Evolutionary conservation across 2,888 invertebrate species (phyloP), one percentile per base, ranked within the genome.

Genomic region (Herminia tarsipennalis): DNA sequence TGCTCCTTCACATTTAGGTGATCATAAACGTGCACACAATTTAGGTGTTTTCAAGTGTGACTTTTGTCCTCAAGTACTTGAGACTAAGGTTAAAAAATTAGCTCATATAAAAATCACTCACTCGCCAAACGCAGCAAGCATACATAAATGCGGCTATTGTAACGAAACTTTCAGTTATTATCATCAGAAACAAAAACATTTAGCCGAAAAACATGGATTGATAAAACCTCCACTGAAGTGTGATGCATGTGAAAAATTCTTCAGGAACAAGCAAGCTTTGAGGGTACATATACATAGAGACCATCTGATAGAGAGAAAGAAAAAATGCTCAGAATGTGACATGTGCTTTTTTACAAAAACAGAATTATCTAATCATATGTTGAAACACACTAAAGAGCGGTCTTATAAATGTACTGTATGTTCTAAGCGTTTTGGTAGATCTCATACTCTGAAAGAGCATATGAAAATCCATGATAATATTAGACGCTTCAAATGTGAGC

Each of bases 361-460:
- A 0, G 10, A 12, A 18, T 5, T 38, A 5, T 17, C 9, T 2
- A 6, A 5, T 1, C 42, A 48, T 13, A 74, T 71, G 73, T 53
- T 76, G 6, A 81, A 73, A 24, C 87, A 88, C 49, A 75, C 73
- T 0, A 79, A 16, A 30, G 28, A 24, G 10, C 21, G 17, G 8
- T 2, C 76, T 2, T 86, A 75, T 30, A 64, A 76, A 30, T 89
- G 88, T 42, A 67, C 72, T 5, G 48, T 83, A 0, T 88, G 88
- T 28, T 35, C 62, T 1, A 87, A 83, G 48, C 37, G 40, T 1
- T 77, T 60, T 32, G 58, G 50, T 0, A 54, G 64, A 14, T 63
- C 50, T 37, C 63, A 58, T 3, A 59, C 58, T 5, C 40, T 77
- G 14, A 63, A 17, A 4, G 65, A 73, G 12, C 81, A 82, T 37